Conservation (phyloP, 2,888 invertebrate genomes). For the Nudaria mundana region DNA sequence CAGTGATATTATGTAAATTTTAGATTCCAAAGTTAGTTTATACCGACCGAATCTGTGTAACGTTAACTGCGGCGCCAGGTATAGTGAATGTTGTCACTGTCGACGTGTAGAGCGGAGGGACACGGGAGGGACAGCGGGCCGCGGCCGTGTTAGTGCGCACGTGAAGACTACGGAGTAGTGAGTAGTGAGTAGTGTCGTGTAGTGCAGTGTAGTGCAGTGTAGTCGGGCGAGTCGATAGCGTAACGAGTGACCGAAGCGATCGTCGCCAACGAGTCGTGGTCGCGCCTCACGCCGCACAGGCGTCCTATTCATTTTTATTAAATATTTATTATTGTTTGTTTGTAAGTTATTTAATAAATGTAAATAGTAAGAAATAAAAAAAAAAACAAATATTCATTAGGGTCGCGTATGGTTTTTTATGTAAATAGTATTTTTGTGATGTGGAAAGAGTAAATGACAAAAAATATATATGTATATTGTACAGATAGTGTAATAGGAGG, state of each 20-base stretch:
- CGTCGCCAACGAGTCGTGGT: slow-evolving; percentile 30
- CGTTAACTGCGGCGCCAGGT: no score
- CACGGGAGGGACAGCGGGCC: no score
- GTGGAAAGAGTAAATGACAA: slow-evolving; percentile 72
- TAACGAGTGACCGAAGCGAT: slow-evolving; percentile 21
- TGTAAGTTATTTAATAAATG: slow-evolving; percentile 74
- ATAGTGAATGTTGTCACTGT: no score
- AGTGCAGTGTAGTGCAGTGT: not conserved
- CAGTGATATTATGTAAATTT: not conserved
- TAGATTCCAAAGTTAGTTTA: not conserved
- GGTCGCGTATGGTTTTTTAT: slow-evolving; percentile 60
- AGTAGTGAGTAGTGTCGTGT: not conserved
- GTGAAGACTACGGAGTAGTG: not conserved
- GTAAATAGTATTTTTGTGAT: slow-evolving; percentile 73
- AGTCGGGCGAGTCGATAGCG: not conserved
- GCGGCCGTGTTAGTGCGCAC: not conserved
- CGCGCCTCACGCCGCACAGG: slow-evolving; percentile 28
- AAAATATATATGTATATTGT: slow-evolving; percentile 46
- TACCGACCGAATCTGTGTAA: not conserved
- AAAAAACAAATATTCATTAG: slow-evolving; percentile 64
- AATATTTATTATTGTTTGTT: slow-evolving; percentile 75
- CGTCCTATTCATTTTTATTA: slow-evolving; percentile 68
- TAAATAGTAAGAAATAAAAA: slow-evolving; percentile 69
- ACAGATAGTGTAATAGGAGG: slow-evolving; percentile 30
- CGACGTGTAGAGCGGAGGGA: no score